Conservation (phyloP, 2,888 invertebrate genomes). For the Platycheirus rosarum region DNA sequence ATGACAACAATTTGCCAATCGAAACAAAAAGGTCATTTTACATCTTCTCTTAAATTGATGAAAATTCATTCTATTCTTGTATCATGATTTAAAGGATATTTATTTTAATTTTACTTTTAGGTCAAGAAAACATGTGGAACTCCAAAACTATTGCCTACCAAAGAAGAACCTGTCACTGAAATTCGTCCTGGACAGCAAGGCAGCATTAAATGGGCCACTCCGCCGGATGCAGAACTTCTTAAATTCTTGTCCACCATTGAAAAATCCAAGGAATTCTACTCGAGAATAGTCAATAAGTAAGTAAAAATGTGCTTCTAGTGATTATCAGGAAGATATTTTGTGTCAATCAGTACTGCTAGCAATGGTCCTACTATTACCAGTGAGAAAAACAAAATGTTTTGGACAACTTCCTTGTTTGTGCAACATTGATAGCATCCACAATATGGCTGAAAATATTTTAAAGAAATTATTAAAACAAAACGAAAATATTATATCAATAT, state of each 20-base stretch:
- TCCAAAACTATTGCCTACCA: conserved; percentile 80
- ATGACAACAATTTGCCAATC: conserved; percentile 42
- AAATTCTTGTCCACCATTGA: conserved; percentile 87
- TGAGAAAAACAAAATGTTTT: conserved; percentile 35
- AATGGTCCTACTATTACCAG: conserved; percentile 42
- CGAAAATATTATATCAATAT: neutral
- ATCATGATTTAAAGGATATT: too few species aligned
- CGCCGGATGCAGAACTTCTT: conserved; percentile 86
- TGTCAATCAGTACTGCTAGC: conserved; percentile 22
- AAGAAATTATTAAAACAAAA: too few species aligned
- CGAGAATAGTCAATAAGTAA: conserved; percentile 89
- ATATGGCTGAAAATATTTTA: conserved; percentile 47
- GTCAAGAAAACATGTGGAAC: conserved; percentile 84
- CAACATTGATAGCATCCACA: conserved; percentile 44
- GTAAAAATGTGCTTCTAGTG: conserved; percentile 66
- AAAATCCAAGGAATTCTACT: conserved; percentile 92
- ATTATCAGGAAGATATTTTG: conserved; percentile 36
- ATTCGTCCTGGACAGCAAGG: conserved; percentile 82
- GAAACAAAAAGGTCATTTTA: conserved; percentile 55
- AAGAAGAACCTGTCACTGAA: conserved; percentile 77
- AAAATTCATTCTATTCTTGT: too few species aligned
- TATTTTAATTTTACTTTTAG: conserved; percentile 80
- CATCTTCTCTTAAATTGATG: conserved; percentile 4
- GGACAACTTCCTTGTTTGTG: conserved; percentile 14
- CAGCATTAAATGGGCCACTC: conserved; percentile 85